A percentile compares a stretch with the other conserved stretches of the same genome.
These are phyloP conservation scores for Apteryx mantelli DNA, from an alignment of 2,113 vertebrate species.

Conservation along the genomic window DNA sequence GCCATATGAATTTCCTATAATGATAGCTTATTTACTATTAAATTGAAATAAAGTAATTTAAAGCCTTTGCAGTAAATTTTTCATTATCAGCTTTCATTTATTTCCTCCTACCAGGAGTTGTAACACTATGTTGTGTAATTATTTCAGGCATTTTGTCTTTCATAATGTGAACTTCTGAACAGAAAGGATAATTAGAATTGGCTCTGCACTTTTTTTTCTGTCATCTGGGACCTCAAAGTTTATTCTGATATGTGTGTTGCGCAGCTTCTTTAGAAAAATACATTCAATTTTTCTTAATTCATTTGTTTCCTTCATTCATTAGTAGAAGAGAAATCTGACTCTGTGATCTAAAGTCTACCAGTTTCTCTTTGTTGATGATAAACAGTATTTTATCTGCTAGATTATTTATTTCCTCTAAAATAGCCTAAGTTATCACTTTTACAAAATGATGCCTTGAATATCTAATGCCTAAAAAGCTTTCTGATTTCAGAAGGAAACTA, in stretches of 20 bases:
- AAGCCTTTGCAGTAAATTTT: background rate
- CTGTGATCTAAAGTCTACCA: background rate
- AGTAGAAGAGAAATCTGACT: background rate
- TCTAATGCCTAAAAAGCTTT: background rate
- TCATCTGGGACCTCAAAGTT: background rate
- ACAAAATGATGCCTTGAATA: background rate
- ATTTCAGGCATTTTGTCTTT: conserved; percentile 20
- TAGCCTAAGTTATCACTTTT: background rate
- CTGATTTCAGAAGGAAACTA: background rate
- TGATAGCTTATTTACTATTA: background rate
- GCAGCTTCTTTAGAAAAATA: background rate
- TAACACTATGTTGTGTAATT: background rate
- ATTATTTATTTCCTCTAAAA: conserved; percentile 5
- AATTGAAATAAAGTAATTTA: background rate
- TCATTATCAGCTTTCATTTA: background rate
- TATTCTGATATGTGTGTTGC: background rate
- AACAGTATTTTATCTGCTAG: background rate
- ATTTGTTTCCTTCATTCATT: background rate
- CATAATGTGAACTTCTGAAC: background rate
- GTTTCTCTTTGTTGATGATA: background rate
- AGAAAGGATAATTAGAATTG: background rate
- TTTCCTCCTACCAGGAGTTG: background rate
- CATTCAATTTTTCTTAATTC: background rate
- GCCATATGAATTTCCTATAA: background rate
- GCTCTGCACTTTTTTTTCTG: background rate